phyloP scores from a whole-genome alignment of 2,888 invertebrate species.

The Arrhopalites spinosus region DNA sequence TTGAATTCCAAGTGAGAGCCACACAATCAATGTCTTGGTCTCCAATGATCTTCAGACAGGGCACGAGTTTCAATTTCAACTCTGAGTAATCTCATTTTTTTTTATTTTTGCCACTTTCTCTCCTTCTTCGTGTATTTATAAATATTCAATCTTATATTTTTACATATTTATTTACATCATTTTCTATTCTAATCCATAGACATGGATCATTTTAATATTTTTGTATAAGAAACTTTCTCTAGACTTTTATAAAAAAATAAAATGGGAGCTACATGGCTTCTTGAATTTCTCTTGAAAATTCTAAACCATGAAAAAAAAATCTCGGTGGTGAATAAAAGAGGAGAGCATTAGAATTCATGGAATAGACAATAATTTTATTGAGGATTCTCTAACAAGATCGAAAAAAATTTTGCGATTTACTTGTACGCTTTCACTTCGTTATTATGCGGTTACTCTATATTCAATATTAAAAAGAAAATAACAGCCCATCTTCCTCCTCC shows the following conservation, averaged over 20 bases:
- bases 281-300: no score
- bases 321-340: no score
- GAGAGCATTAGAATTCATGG: not conserved
- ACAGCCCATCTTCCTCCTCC: not conserved
- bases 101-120: not conserved
- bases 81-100: not conserved
- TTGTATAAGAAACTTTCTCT: no score
- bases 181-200: no score
- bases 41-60: not conserved
- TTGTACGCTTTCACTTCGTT: no score
- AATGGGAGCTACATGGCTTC: no score
- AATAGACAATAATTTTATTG: not conserved
- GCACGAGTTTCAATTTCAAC: conserved; percentile 2
- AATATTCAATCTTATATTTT: no score
- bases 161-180: no score
- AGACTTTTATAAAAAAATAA: no score
- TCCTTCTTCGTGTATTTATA: not conserved
- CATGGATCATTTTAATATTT: no score
- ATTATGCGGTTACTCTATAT: not conserved
- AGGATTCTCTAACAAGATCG: not conserved
- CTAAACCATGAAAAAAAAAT: no score
- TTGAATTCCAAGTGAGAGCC: not conserved
- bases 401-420: conserved; percentile 10
- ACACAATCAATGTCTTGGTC: no score
- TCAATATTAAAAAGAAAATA: not conserved